A percentile compares a stretch with the other conserved stretches of the same genome.
These are phyloP conservation scores for Agrypnus murinus DNA, from an alignment of 2,888 invertebrate genomes.

Conservation along the genomic window DNA sequence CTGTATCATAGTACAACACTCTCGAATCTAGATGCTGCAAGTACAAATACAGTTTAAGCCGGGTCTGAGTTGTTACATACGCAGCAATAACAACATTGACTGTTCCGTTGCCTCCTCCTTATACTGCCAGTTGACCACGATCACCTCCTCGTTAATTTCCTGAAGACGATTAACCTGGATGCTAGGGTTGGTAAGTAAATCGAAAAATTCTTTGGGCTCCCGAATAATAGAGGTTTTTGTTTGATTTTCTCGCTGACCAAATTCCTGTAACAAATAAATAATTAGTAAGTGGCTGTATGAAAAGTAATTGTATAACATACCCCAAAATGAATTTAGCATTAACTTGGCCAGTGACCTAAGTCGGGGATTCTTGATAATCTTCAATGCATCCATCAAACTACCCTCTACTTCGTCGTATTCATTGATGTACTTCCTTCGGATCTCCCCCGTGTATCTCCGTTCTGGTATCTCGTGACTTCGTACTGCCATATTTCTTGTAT, in stretches of 20 bases:
- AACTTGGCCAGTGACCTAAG: neutral
- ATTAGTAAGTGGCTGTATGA: too few species aligned
- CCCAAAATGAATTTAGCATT: slow-evolving; percentile 6
- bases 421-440: neutral
- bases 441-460: neutral
- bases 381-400: neutral
- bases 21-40: neutral
- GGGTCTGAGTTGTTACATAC: neutral
- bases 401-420: neutral
- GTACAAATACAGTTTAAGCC: neutral
- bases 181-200: neutral
- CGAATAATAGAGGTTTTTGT: neutral
- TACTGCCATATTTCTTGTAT: neutral
- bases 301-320: too few species aligned
- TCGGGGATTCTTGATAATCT: neutral
- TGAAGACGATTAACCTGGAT: neutral
- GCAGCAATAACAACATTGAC: neutral
- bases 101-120: neutral
- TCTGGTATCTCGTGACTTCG: too few species aligned
- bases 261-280: too few species aligned
- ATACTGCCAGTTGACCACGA: neutral
- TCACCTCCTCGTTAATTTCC: neutral
- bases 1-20: neutral
- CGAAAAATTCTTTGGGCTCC: neutral
- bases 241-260: neutral